Evolutionary conservation across 1,140 invertebrate species (phyloP).

Genomic region (Caenorhabditis brenneri): DNA sequence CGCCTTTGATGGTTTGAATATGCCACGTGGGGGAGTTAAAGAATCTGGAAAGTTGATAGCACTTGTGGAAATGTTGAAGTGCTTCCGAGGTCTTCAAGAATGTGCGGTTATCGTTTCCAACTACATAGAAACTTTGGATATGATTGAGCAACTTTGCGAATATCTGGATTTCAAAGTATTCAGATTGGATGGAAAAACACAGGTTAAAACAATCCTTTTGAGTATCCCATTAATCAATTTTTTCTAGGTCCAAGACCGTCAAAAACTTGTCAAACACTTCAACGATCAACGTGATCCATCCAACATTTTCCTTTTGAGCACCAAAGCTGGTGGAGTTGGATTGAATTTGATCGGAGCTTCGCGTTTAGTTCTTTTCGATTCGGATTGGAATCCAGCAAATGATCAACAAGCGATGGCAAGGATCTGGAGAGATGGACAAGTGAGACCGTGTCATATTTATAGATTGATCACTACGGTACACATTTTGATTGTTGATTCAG

Average conservation of each 20-base stretch:
- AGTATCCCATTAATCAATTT: neutral
- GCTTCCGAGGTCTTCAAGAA: conserved; percentile 28
- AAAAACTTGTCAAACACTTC: conserved; percentile 41
- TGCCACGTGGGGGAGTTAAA: neutral
- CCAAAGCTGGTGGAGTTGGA: conserved; percentile 53
- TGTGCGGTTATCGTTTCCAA: conserved; percentile 48
- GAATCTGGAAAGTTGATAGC: conserved; percentile 36
- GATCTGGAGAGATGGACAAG: conserved; percentile 53
- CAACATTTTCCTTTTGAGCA: conserved; percentile 45
- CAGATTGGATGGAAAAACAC: conserved; percentile 42
- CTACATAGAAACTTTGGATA: conserved; percentile 46
- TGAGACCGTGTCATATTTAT: conserved; percentile 47
- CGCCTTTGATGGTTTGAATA: neutral
- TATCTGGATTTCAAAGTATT: neutral
- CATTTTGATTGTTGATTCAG: no score
- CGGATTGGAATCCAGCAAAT: conserved; percentile 52
- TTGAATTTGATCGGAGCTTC: conserved; percentile 52
- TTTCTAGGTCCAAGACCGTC: conserved; percentile 18
- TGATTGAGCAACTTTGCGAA: conserved; percentile 31
- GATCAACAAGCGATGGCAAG: conserved; percentile 55
- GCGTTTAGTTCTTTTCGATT: conserved; percentile 50
- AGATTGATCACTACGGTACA: conserved; percentile 48
- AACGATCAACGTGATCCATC: conserved; percentile 17
- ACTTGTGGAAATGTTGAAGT: conserved; percentile 46
- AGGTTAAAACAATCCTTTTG: neutral